Evolutionary conservation across 2,797 vertebrate species (phyloP), one percentile per base, ranked within the genome.

Genomic region (Eulemur albifrons): DNA sequence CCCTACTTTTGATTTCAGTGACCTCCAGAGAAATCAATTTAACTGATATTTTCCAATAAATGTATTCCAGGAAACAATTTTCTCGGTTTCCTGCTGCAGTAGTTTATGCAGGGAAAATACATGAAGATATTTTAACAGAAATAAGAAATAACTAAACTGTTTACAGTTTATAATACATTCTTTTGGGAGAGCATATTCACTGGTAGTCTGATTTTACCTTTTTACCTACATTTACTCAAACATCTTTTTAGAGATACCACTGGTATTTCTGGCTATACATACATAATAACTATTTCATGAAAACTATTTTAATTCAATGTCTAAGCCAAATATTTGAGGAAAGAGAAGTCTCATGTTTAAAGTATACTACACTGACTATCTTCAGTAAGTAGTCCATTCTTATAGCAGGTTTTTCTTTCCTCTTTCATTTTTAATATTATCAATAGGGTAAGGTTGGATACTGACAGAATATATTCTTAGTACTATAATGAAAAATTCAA

Each of bases 51-150:
- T 94, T 35, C 59, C 77, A 50, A 79, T 81, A 43, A 97, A 87
- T 72, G 35, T 70, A 88, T 83, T 94, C 50, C 25, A 67, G n/a
- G 21, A 97, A 67, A 63, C 25, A 59, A n/a, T 96, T 96, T 95
- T 61, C n/a, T 86, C 38, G 79, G 32, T 77, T 25, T 76, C 45
- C 70, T 96, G 83, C 17, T 90, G 25, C 11, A 84, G 27, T 81
- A 73, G 67, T 92, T 94, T 92, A 95, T 23, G 72, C 25, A 84
- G 18, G 88, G 40, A 93, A 96, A 98, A 59, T 45, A 79, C 76
- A 63, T 85, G 35, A 95, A 94, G 48, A 75, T n/a, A 72, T 89
- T 88, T 94, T 75, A 95, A 84, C 67, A 96, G 25, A 85, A 76
- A 77, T 67, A 54, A 57, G 21, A 92, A 91, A 48, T 30, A 87